Conservation (phyloP, 2,888 invertebrate species). For the Gandaritis pyraliata region DNA sequence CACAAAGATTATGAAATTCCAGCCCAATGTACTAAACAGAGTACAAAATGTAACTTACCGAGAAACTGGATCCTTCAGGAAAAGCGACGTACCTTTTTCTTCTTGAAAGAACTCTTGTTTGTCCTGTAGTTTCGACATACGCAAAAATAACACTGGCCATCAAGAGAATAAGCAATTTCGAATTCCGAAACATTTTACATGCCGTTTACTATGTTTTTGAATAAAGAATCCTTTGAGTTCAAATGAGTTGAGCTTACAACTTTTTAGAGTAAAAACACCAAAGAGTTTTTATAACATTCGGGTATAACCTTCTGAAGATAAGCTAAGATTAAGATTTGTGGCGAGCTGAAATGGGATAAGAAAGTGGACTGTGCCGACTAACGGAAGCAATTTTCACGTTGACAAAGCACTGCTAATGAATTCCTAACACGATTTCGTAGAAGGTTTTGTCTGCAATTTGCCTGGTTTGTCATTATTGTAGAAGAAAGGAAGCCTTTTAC, state of each 20-base stretch:
- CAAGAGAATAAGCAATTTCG: conserved; percentile 31
- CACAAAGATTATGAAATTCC: conserved; percentile 29
- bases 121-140: conserved; percentile 29
- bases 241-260: neutral
- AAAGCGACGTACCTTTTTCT: conserved; percentile 87
- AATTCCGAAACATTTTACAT: conserved; percentile 33
- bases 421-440: conserved; percentile 38
- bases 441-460: conserved; percentile 28
- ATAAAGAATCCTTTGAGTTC: neutral
- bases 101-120: conserved; percentile 77
- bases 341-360: conserved; percentile 38
- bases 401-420: conserved; percentile 40
- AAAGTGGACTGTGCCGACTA: conserved; percentile 44
- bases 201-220: conserved; percentile 5
- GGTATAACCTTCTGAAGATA: conserved; percentile 36
- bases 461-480: conserved; percentile 20
- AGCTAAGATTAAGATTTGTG: conserved; percentile 38
- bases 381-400: conserved; percentile 46
- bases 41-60: conserved; percentile 76
- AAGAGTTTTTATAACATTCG: conserved; percentile 20
- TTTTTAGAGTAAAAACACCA: conserved; percentile 3
- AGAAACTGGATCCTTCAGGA: conserved; percentile 88
- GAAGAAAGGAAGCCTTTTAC: conserved; percentile 8
- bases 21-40: conserved; percentile 18
- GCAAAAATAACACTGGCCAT: conserved; percentile 34